phyloP scores from a whole-genome alignment of 2,888 invertebrate species.

The Ectemnius cavifrons region DNA sequence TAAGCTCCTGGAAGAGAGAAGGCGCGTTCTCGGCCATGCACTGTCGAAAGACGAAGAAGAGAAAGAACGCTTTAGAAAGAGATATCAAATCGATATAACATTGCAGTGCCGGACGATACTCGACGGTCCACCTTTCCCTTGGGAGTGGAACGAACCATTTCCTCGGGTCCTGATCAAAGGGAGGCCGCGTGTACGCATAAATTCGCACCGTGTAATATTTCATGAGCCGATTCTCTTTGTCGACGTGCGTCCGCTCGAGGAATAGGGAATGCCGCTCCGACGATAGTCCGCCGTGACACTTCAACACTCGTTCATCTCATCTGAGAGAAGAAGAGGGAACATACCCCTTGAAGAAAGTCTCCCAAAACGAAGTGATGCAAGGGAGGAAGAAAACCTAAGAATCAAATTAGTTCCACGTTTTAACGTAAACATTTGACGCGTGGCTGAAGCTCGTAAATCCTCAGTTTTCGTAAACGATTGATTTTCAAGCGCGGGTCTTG shows the following conservation, averaged over 20 bases:
- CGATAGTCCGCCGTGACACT: conserved; percentile 45
- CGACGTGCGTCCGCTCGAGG: conserved; percentile 60
- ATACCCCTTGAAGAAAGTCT: conserved; percentile 12
- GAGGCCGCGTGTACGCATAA: conserved; percentile 59
- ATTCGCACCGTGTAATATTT: conserved; percentile 69
- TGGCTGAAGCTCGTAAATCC: too few species aligned
- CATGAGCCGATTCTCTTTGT: conserved; percentile 68
- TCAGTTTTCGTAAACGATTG: too few species aligned
- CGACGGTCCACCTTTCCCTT: conserved; percentile 58
- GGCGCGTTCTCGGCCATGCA: conserved; percentile 36
- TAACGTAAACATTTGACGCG: too few species aligned
- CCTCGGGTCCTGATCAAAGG: conserved; percentile 74
- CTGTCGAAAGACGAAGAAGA: conserved; percentile 33
- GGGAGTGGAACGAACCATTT: conserved; percentile 71
- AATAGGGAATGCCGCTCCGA: conserved; percentile 56
- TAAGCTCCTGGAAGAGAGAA: conserved; percentile 24
- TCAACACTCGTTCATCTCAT: conserved; percentile 17
- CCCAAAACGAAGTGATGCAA: neutral
- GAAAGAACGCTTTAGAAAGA: conserved; percentile 14
- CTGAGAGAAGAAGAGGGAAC: conserved; percentile 25
- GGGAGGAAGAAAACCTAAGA: neutral
- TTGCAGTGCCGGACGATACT: conserved; percentile 43
- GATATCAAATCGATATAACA: conserved; percentile 66
- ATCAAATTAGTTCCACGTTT: neutral
- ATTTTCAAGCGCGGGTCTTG: neutral